phyloP scores from a whole-genome alignment of 35 echinoderm and acorn worm genomes.

The Heliocidaris tuberculata region DNA sequence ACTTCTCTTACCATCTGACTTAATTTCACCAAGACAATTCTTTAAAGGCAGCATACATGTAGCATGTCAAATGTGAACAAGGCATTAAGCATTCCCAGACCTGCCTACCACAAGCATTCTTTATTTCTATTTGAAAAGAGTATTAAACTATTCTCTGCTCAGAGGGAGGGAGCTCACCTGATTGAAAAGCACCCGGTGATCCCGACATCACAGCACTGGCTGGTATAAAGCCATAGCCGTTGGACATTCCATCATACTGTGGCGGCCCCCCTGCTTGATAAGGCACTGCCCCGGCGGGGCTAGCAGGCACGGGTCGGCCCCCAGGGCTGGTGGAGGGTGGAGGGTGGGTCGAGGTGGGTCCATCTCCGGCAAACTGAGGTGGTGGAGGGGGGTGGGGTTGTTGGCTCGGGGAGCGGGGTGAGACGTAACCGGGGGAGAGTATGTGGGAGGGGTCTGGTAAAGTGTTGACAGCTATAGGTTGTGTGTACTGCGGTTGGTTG shows the following conservation, averaged over 20 bases:
- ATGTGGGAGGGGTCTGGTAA: constrained; percentile 34
- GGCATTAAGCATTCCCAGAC: background rate
- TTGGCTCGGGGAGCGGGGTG: constrained; percentile 15
- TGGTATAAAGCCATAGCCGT: constrained; percentile 35
- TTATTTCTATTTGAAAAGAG: background rate
- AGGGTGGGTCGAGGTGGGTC: background rate
- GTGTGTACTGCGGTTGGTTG: background rate
- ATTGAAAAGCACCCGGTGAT: constrained; percentile 24
- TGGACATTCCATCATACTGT: constrained; percentile 7
- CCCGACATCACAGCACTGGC: constrained; percentile 34
- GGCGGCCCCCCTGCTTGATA: background rate
- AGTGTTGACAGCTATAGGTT: background rate
- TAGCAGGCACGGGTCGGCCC: background rate
- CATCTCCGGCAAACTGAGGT: background rate
- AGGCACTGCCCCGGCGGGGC: background rate
- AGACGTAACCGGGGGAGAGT: background rate
- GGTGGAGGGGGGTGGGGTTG: constrained; percentile 24
- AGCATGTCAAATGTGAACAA: no score
- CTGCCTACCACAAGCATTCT: no score
- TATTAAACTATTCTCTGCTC: background rate
- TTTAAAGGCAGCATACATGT: no score
- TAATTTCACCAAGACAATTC: no score
- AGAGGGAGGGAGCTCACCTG: constrained; percentile 36
- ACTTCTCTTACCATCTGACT: no score
- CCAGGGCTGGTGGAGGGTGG: background rate